Evolutionary conservation across 2,888 invertebrate genomes (phyloP), one percentile per base, ranked within the genome.

Genomic region (Drosophila nr. medialis): DNA sequence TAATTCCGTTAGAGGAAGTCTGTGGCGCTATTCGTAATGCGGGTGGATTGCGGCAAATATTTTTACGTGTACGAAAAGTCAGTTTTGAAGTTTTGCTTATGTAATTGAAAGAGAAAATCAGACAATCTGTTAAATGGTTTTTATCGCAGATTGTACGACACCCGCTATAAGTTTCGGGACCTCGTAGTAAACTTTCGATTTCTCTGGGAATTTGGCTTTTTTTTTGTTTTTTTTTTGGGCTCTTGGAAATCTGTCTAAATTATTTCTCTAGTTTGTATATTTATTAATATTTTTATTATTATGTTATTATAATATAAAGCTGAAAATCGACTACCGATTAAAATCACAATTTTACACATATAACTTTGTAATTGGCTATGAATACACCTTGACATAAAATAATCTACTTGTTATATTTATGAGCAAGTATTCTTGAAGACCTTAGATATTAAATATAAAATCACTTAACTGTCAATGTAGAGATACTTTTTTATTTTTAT

Each of bases 1-100:
- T 86, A 78, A 86, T 81, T 75, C 67, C 75, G 55, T 29, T 63
- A 49, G 72, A 69, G 89, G 87, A 81, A 86, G 89, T 86, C 69
- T 84, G 72, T 81, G 27, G 27, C 30, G n/a, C 13, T n/a, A 18
- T 24, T 55, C 18, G 21, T 29, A 36, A 75, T 62, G 66, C 71
- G 80, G 80, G 65, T 40, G 36, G 32, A 8, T 24, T 61, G 48
- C 55, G 64, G 54, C 50, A 62, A 38, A 36, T 56, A 49, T 21
- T 21, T 38, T 27, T 55, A 29, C 0, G 32, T 24, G 24, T 24
- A 45, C 8, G 45, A 15, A 45, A 24, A 24, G 15, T 7, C 15
- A 24, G 21, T 45, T 42, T 42, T 42, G 1, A 15, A 45, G 2
- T 15, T 24, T 15, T 24, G 13, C 15, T 45, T 8, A 45, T 24